These are phyloP conservation scores for Teinopalpus imperialis DNA, from an alignment of 2,888 invertebrate species.

Conservation along the genomic window DNA sequence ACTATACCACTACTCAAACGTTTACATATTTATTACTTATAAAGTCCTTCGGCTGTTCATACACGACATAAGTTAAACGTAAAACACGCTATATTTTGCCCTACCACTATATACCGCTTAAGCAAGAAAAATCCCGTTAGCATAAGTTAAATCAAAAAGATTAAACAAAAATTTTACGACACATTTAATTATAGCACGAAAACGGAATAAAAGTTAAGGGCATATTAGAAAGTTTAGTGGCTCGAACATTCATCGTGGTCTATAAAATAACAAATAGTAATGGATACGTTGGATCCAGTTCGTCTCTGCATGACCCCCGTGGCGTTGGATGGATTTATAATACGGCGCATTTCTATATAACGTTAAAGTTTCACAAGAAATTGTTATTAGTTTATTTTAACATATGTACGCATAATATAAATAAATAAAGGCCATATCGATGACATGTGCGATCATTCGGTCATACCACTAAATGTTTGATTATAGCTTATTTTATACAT, in stretches of 20 bases:
- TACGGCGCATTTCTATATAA: slow-evolving; percentile 8
- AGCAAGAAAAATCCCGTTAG: no score
- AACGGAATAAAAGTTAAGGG: slow-evolving; percentile 9
- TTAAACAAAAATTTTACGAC: slow-evolving; percentile 7
- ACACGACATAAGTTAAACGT: no score
- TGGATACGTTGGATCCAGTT: slow-evolving; percentile 9
- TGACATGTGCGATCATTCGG: no score
- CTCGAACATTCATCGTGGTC: slow-evolving; percentile 3
- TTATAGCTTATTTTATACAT: no score
- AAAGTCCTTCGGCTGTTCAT: no score
- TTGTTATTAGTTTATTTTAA: background rate
- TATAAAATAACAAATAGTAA: slow-evolving; percentile 20
- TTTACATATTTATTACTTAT: no score
- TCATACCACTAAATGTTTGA: no score
- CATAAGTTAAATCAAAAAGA: no score
- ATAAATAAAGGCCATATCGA: slow-evolving; percentile 15
- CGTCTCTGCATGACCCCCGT: slow-evolving; percentile 14
- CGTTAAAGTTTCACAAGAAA: slow-evolving; percentile 8
- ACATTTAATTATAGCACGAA: slow-evolving; percentile 12
- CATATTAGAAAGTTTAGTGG: slow-evolving; percentile 8
- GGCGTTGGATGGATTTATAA: slow-evolving; percentile 20
- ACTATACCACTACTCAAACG: no score
- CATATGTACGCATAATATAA: slow-evolving; percentile 2
- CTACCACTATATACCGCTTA: no score
- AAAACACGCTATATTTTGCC: no score